A percentile compares a stretch with the other conserved stretches of the same genome.
These are phyloP conservation scores for Temnothorax curvispinosus DNA, from an alignment of 1,140 invertebrate genomes.

Conservation along the genomic window DNA sequence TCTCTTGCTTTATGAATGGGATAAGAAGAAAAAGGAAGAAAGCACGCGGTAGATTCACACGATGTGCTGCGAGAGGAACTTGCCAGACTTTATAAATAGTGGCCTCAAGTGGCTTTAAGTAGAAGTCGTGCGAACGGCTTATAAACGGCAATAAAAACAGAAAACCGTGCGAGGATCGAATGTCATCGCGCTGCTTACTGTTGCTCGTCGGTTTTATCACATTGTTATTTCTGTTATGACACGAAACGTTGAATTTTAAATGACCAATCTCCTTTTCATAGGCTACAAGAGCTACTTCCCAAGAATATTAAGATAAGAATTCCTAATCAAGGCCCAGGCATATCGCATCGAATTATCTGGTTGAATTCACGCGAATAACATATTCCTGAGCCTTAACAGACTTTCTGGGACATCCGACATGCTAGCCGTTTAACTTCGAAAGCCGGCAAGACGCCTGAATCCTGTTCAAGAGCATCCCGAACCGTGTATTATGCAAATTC, in stretches of 20 bases:
- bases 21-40: neutral
- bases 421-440: neutral
- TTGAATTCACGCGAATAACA: neutral
- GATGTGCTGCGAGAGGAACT: conserved; percentile 23
- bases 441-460: neutral
- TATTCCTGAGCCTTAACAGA: neutral
- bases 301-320: conserved; percentile 23
- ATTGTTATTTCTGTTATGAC: conserved; percentile 9
- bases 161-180: conserved; percentile 14
- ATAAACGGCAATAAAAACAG: conserved; percentile 25
- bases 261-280: neutral
- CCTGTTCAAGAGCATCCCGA: neutral
- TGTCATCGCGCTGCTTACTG: conserved; percentile 43
- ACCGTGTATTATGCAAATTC: conserved; percentile 36
- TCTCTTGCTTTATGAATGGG: conserved; percentile 55
- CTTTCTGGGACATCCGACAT: neutral
- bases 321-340: neutral
- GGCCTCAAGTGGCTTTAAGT: conserved; percentile 42
- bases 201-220: conserved; percentile 9
- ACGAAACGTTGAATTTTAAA: conserved; percentile 19
- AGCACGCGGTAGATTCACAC: conserved; percentile 39
- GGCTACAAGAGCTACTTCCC: neutral
- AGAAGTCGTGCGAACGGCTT: conserved; percentile 33
- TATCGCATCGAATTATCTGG: neutral
- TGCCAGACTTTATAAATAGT: conserved; percentile 38